Percentiles rank a stretch among this genome's conserved stretches.
These are phyloP conservation scores for Heliconius hewitsoni DNA, from an alignment of 1,140 invertebrate species.

Conservation along the genomic window DNA sequence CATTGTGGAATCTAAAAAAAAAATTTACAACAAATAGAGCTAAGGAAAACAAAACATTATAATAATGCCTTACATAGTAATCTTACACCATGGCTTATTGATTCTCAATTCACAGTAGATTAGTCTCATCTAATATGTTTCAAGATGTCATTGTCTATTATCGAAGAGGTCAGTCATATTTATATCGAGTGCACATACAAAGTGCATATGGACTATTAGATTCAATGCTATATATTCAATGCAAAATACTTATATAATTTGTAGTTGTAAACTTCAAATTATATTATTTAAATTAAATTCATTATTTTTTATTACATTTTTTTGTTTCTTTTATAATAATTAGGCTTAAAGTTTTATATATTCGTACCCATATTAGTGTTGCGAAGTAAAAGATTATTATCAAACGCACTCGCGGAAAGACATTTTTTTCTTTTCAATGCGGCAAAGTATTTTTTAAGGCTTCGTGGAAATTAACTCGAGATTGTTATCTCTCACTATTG, in stretches of 20 bases:
- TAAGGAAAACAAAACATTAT: neutral
- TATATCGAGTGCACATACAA: neutral
- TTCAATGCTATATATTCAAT: too few species aligned
- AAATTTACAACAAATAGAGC: neutral
- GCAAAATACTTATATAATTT: too few species aligned
- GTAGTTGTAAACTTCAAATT: too few species aligned
- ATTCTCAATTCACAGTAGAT: slow-evolving; percentile 3
- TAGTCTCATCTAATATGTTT: neutral
- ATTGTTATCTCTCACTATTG: neutral
- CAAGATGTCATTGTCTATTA: neutral
- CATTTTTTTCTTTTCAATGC: neutral
- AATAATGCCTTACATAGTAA: neutral
- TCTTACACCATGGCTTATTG: neutral
- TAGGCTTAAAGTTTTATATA: too few species aligned
- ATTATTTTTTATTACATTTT: too few species aligned
- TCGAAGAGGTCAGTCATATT: neutral
- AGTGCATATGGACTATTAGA: neutral
- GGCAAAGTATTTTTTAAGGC: neutral
- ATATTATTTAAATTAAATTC: too few species aligned
- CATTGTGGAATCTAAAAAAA: too few species aligned
- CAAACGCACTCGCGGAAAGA: neutral
- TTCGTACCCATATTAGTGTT: too few species aligned
- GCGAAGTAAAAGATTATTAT: neutral
- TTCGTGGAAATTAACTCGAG: neutral
- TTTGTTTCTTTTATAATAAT: too few species aligned